Conservation (phyloP, 2,113 vertebrate genomes). For the Gallinago jamesoni region DNA sequence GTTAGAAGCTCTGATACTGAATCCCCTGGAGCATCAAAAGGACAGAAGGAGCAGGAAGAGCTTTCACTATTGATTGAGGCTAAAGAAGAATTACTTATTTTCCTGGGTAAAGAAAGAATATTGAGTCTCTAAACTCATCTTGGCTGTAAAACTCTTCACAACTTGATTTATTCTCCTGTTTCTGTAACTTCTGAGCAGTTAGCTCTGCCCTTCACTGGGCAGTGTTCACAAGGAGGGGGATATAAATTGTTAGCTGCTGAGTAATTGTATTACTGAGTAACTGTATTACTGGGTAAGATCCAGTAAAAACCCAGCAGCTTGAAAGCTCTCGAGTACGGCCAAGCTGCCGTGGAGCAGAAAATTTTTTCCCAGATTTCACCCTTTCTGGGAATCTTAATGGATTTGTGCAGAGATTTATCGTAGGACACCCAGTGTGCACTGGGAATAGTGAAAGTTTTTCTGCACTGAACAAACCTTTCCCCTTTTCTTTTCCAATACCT, state of each 20-base stretch:
- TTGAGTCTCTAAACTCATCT: not conserved
- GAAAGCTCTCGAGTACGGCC: not conserved
- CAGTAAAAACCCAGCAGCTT: not conserved
- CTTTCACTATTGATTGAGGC: not conserved
- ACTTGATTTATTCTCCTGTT: not conserved
- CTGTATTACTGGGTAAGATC: too few relatives aligned
- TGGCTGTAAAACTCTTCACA: not conserved
- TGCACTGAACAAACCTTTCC: not conserved
- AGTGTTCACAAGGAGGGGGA: not conserved
- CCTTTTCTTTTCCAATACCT: too few relatives aligned
- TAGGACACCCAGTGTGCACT: fast-evolving
- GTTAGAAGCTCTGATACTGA: not conserved
- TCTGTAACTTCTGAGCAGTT: not conserved
- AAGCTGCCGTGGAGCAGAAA: not conserved
- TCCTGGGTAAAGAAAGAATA: not conserved
- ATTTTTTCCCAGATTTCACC: not conserved
- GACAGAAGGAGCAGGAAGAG: not conserved
- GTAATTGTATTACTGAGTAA: not conserved
- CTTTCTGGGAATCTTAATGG: not conserved
- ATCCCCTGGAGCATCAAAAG: not conserved
- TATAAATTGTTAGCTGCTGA: not conserved
- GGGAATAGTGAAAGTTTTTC: not conserved
- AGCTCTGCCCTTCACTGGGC: not conserved
- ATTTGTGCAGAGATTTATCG: fast-evolving
- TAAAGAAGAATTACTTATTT: not conserved